These are phyloP conservation scores for Petromus typicus DNA, from an alignment of 2,113 vertebrate species.

Conservation along the genomic window DNA sequence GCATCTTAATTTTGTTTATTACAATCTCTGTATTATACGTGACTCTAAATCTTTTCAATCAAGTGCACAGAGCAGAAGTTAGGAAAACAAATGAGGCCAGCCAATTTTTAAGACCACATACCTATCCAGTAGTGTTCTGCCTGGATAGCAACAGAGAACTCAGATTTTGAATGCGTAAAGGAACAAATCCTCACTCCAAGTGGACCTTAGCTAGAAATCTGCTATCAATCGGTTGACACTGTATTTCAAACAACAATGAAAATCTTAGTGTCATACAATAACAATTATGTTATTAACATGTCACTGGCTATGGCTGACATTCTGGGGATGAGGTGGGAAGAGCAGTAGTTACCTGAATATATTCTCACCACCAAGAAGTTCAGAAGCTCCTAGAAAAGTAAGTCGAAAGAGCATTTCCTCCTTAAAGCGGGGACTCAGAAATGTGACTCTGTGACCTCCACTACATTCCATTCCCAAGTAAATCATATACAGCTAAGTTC, in stretches of 20 bases:
- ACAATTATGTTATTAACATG: background rate
- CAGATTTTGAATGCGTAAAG: slow-evolving; percentile 11
- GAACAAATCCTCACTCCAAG: background rate
- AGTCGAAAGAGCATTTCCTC: background rate
- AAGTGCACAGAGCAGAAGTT: background rate
- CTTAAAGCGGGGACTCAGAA: background rate
- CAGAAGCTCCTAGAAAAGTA: background rate
- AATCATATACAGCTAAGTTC: background rate
- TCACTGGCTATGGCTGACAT: background rate
- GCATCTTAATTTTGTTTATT: slow-evolving; percentile 39
- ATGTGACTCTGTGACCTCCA: background rate
- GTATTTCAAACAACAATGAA: background rate
- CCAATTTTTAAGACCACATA: slow-evolving; percentile 9
- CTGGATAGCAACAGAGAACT: background rate
- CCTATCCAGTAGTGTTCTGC: background rate
- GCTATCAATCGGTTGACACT: background rate
- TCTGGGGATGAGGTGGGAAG: background rate
- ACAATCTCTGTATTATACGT: background rate
- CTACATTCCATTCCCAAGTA: background rate
- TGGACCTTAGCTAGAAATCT: background rate
- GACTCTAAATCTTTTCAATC: slow-evolving; percentile 1
- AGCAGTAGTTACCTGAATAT: background rate
- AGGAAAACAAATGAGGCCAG: background rate
- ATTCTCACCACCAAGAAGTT: background rate
- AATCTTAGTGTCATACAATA: background rate